Evolutionary conservation across 1,140 invertebrate species (phyloP), one percentile per base, ranked within the genome.

Genomic region (Carposina sasakii): DNA sequence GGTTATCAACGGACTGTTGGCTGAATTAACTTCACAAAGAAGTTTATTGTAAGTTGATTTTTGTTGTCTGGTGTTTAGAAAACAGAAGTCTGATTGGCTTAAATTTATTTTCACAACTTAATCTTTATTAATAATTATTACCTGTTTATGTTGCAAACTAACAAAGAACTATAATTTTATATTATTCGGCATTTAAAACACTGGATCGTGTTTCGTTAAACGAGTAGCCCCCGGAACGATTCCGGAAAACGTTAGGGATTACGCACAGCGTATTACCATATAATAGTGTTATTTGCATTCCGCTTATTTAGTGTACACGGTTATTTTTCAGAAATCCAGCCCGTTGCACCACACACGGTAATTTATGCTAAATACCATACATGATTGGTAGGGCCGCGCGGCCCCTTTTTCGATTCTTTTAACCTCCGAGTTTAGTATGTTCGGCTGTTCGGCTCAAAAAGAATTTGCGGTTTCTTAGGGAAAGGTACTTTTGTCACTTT

Each of bases 281-380:
- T 75, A 79, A 76, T 76, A 64, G 76, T 60, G 70, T 68, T 76
- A 76, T 76, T 79, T 76, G 68, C 72, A 76, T 79, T 69, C 65
- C 62, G 60, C 60, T 72, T 63, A 69, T 71, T 72, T 69, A 65
- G 71, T n/a, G n/a, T 63, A 58, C 60, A 64, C 52, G 66, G 63
- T 70, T 71, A 68, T 74, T 79, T 79, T 79, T 74, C 63, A 63
- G 58, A 71, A 76, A 70, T 60, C 60, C 63, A 53, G 61, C 58
- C 57, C 54, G 57, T 60, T 63, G 40, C 52, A 60, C 63, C 57
- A 54, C 52, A 39, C 49, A 57, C 43, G 23, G 63, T 76, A 76
- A 79, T 79, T 62, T 76, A 76, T 79, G 76, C 71, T 71, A 79
- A 79, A 72, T 72, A 68, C 64, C 50, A 57, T 49, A 61, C 60